phyloP scores from a whole-genome alignment of 2,113 vertebrate species.

The Calidris pygmaea region DNA sequence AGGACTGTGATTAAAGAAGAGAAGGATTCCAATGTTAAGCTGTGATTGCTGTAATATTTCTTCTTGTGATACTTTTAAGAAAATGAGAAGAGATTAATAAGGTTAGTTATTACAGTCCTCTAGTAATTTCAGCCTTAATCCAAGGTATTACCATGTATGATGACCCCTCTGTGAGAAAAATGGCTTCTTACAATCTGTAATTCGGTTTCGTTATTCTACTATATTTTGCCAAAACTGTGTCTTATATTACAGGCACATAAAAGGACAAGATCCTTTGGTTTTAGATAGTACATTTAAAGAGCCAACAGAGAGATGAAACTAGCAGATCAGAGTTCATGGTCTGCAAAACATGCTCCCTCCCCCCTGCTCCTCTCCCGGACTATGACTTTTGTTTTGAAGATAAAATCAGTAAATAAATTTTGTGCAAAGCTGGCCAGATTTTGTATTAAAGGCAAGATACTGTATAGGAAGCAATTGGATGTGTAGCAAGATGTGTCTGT shows the following conservation, averaged over 20 bases:
- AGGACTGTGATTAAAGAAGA: neutral
- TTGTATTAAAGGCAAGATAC: slow-evolving; percentile 15
- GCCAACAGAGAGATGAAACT: neutral
- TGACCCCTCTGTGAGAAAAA: neutral
- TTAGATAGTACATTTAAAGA: neutral
- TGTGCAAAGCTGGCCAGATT: slow-evolving; percentile 18
- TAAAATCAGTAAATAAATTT: slow-evolving; percentile 27
- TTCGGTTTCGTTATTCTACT: neutral
- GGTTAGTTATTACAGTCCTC: neutral
- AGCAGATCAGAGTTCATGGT: neutral
- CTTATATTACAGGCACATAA: neutral
- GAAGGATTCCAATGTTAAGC: neutral
- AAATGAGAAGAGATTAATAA: slow-evolving; percentile 40
- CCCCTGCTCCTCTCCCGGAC: neutral
- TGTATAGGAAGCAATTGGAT: slow-evolving; percentile 4
- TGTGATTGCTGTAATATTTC: neutral
- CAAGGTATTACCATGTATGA: neutral
- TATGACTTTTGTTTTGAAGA: slow-evolving; percentile 19
- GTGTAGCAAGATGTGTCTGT: slow-evolving; percentile 24
- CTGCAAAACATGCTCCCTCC: neutral
- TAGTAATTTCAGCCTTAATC: slow-evolving; percentile 41
- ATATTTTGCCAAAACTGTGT: neutral
- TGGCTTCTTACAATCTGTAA: neutral
- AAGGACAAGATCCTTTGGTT: neutral
- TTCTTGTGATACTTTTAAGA: neutral